Evolutionary conservation across 2,888 invertebrate species (phyloP).

Genomic region (Tenthredo distinguenda): DNA sequence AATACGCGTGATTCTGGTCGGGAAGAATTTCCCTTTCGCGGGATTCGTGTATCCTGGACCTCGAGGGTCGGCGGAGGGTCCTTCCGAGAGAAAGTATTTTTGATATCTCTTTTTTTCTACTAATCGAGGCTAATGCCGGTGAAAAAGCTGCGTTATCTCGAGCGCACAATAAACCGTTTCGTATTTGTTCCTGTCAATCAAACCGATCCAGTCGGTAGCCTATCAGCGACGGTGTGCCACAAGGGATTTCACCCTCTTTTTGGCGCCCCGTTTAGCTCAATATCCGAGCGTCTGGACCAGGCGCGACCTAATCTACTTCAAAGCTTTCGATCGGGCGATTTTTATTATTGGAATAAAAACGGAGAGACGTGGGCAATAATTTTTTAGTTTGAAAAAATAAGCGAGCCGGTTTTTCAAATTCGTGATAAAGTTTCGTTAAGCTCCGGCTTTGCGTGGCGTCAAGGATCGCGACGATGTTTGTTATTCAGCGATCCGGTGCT

Average conservation of each 20-base stretch:
- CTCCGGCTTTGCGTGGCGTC: neutral
- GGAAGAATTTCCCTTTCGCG: neutral
- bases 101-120: neutral
- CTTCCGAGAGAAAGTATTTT: neutral
- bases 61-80: neutral
- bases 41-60: neutral
- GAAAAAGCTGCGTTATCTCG: neutral
- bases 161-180: neutral
- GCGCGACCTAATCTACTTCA: constrained; percentile 65
- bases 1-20: neutral
- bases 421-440: neutral
- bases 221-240: constrained; percentile 56
- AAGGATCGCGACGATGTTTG: neutral
- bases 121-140: neutral
- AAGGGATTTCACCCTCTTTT: constrained; percentile 56
- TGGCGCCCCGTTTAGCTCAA: constrained; percentile 61
- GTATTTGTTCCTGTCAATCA: constrained; percentile 71
- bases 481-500: neutral
- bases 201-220: constrained; percentile 60
- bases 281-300: constrained; percentile 63
- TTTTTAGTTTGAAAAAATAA: neutral
- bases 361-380: neutral
- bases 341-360: constrained; percentile 1
- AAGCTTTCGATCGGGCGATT: constrained; percentile 54
- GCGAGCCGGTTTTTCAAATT: neutral